Conservation (phyloP, 2,888 invertebrate genomes). For the Arrhopalites spinosus region DNA sequence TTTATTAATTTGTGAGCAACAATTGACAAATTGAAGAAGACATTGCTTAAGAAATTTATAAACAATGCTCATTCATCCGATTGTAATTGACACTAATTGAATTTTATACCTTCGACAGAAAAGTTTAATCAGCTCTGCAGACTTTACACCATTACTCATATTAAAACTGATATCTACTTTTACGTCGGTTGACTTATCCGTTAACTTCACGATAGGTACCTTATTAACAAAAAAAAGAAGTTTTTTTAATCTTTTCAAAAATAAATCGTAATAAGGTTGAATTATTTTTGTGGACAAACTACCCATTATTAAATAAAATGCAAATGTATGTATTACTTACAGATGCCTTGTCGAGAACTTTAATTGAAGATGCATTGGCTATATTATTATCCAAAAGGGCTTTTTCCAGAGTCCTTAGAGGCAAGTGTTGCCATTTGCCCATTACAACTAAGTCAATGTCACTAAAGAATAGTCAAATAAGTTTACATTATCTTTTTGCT, state of each 20-base stretch:
- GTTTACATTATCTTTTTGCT: neutral
- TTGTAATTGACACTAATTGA: too few species aligned
- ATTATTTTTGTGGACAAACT: neutral
- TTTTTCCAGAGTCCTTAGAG: slow-evolving; percentile 87
- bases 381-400: slow-evolving; percentile 87
- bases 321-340: slow-evolving; percentile 61
- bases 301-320: neutral
- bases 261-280: neutral
- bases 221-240: slow-evolving; percentile 1
- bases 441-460: slow-evolving; percentile 77
- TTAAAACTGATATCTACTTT: slow-evolving; percentile 99
- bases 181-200: slow-evolving; percentile 82
- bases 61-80: too few species aligned
- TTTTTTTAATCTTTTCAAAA: neutral
- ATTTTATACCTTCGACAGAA: slow-evolving; percentile 85
- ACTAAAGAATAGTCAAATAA: slow-evolving; percentile 58
- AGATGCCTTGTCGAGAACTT: slow-evolving; percentile 96
- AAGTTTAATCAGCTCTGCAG: slow-evolving; percentile 91
- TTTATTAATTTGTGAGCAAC: too few species aligned
- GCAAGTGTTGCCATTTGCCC: slow-evolving; percentile 85
- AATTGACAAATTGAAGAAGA: too few species aligned
- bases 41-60: too few species aligned
- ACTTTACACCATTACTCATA: slow-evolving; percentile 96
- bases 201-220: slow-evolving; percentile 95
- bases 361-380: slow-evolving; percentile 85